Evolutionary conservation across 2,888 invertebrate species (phyloP).

Genomic region (Lottia gigantea): DNA sequence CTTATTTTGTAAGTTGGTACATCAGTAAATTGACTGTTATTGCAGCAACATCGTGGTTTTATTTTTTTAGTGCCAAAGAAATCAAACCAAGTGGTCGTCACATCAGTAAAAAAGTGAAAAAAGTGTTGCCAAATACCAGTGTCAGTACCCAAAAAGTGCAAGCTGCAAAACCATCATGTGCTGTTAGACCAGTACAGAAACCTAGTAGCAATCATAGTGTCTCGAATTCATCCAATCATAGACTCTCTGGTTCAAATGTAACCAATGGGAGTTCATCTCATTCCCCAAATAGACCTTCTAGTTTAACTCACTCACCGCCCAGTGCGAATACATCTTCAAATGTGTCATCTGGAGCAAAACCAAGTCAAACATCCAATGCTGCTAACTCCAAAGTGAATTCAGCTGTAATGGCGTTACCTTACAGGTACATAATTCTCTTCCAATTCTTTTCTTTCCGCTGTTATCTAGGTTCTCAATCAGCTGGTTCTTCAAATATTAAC

Average conservation of each 20-base stretch:
- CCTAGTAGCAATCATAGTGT: not conserved
- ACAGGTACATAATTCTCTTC: constrained; percentile 20
- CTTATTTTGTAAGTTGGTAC: too few species aligned
- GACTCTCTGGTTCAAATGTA: constrained; percentile 5
- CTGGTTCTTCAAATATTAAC: too few species aligned
- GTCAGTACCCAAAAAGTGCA: constrained; percentile 18
- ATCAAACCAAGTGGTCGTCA: constrained; percentile 92
- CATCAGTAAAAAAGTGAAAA: constrained; percentile 72
- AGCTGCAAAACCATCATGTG: constrained; percentile 21
- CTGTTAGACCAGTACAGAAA: constrained; percentile 17
- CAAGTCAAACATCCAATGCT: constrained; percentile 18
- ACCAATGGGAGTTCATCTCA: constrained; percentile 10
- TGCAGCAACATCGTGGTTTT: constrained; percentile 6
- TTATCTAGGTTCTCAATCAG: not conserved
- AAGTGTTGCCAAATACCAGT: constrained; percentile 43
- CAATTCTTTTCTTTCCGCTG: too few species aligned
- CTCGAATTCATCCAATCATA: constrained; percentile 4
- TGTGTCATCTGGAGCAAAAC: constrained; percentile 10
- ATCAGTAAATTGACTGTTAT: too few species aligned
- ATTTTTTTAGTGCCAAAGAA: constrained; percentile 83
- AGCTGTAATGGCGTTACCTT: constrained; percentile 42
- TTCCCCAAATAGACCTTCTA: constrained; percentile 6
- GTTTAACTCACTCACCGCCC: constrained; percentile 10
- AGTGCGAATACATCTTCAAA: not conserved
- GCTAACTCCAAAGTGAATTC: constrained; percentile 36